A percentile compares a stretch with the other conserved stretches of the same genome.
These are phyloP conservation scores for Meiosimyza platycephala DNA, from an alignment of 2,888 invertebrate species.

Conservation along the genomic window DNA sequence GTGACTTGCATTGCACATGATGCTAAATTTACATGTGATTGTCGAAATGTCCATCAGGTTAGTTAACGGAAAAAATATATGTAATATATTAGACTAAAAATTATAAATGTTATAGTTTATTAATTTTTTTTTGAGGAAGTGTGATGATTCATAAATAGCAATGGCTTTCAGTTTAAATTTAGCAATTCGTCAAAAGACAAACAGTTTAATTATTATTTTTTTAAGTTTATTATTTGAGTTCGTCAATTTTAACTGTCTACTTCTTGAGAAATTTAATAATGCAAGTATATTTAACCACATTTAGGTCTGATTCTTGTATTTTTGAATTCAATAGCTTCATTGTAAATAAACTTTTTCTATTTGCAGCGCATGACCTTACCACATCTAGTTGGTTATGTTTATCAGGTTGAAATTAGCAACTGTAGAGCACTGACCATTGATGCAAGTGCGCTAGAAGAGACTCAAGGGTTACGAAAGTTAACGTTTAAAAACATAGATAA, in stretches of 20 bases:
- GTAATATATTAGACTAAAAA: background rate
- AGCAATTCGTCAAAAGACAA: too few species aligned
- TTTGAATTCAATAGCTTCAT: too few species aligned
- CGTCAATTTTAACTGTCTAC: too few species aligned
- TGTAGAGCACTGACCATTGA: constrained; percentile 74
- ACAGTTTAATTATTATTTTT: too few species aligned
- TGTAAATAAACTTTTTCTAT: background rate
- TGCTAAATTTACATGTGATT: constrained; percentile 64
- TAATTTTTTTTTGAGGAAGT: background rate
- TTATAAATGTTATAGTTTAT: too few species aligned
- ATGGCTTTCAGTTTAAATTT: too few species aligned
- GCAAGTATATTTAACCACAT: too few species aligned
- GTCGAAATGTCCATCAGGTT: constrained; percentile 62
- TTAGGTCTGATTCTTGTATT: too few species aligned
- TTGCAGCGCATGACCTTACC: constrained; percentile 73
- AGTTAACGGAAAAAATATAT: constrained; percentile 40
- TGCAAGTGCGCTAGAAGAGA: constrained; percentile 71
- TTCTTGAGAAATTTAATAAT: too few species aligned
- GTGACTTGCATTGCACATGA: constrained; percentile 61
- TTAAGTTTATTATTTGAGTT: too few species aligned
- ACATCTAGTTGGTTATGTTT: constrained; percentile 62
- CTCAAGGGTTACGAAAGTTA: constrained; percentile 74
- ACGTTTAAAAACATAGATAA: constrained; percentile 74
- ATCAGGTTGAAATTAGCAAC: constrained; percentile 74
- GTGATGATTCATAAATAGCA: too few species aligned